These are phyloP conservation scores for Calypte anna DNA, from an alignment of 2,113 vertebrate species.

Conservation along the genomic window DNA sequence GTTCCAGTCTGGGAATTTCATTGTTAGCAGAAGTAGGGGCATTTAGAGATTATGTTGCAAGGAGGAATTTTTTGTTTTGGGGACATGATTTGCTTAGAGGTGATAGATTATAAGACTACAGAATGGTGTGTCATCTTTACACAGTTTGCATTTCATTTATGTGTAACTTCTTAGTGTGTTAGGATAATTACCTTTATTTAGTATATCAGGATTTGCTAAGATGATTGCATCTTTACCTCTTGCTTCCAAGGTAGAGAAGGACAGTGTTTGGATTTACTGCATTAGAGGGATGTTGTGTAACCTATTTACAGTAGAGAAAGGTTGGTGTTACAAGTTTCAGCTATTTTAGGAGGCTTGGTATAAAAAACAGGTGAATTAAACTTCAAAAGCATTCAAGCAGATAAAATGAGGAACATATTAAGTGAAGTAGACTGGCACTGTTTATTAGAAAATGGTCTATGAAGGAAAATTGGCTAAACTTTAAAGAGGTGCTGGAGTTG, in stretches of 20 bases:
- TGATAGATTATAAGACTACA: neutral
- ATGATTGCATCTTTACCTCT: too few species aligned
- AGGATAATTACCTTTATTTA: neutral
- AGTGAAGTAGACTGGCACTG: constrained; percentile 15
- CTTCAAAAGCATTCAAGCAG: constrained; percentile 30
- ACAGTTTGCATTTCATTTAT: neutral
- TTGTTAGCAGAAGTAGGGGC: neutral
- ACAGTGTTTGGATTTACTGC: neutral
- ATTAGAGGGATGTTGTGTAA: neutral
- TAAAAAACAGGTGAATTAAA: constrained; percentile 49
- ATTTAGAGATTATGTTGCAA: neutral
- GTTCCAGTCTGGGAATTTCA: neutral
- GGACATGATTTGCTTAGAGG: neutral
- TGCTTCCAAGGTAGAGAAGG: neutral
- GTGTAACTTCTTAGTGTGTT: neutral
- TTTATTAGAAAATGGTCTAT: constrained; percentile 47
- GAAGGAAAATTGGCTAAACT: constrained; percentile 62
- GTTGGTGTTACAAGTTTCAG: neutral
- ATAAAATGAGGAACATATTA: constrained; percentile 34
- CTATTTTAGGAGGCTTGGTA: neutral
- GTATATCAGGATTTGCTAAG: fast-evolving
- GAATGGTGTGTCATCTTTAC: neutral
- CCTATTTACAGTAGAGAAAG: neutral
- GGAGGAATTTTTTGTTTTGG: neutral
- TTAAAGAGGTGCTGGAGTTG: constrained; percentile 63